Evolutionary conservation across 2,797 vertebrate genomes (phyloP), one percentile per base, ranked within the genome.

Genomic region (Enteromius afrohamiltoni): DNA sequence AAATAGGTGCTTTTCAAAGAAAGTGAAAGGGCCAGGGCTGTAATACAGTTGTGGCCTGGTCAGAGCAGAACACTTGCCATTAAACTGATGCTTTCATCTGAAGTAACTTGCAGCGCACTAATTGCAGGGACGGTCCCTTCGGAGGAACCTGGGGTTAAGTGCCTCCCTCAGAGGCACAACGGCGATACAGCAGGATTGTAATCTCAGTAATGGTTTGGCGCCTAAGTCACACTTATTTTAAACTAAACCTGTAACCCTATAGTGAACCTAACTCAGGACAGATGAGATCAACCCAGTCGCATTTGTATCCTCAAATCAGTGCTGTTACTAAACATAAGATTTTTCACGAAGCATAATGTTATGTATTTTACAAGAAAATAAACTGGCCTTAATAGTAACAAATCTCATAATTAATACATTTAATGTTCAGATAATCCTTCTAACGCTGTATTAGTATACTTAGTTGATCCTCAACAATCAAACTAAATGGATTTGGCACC

Each of bases 61-160:
- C 21, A 78, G 37, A 78, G 65, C 29, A 40, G 60, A 77, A 77
- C 51, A 49, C 21, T 83, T 77, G 64, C 14, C 65, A 70, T 78
- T 83, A 78, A 71, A 29, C 16, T 34, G 37, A 70, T 77, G 47
- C 45, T 82, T 77, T 76, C 60, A 83, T 76, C 40, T 83, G 75
- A 77, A 83, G 75, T 60, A 62, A 78, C 64, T 83, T 47, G 51
- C 65, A 64, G 82, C 34, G 19, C 26, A 70, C 82, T 83, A 78
- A 83, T 71, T 83, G 75, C 65, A 51, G 65, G 49, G 40, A 71
- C 51, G 62, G 6, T 78, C 42, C 53, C 82, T 34, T 78, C 6
- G 0, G 65, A 83, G 53, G 29, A 71, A 62, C 26, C 51, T 23
- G 51, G 31, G 74, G 74, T 83, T 77, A 83, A 83, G 74, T 70